Evolutionary conservation across 1,140 invertebrate genomes (phyloP), one percentile per base, ranked within the genome.

Genomic region (Neotoxoptera formosana): DNA sequence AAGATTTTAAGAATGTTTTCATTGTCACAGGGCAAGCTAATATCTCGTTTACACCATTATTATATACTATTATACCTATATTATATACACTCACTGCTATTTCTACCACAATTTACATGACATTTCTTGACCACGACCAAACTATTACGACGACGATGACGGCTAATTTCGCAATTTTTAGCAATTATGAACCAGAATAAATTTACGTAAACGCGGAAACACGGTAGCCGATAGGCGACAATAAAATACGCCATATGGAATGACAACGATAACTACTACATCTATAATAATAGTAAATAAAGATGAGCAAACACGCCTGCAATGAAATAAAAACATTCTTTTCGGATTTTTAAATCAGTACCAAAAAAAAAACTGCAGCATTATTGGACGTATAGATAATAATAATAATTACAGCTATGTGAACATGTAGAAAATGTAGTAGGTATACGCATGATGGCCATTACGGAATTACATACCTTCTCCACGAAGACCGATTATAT

Each of bases 401-500:
- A 34, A 76, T 76, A 76, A 76, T 76, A 76, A 76, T n/a, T n/a
- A 76, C 60, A 4, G 30, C 17, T n/a, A 17, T n/a, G 17, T n/a
- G n/a, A 76, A 14, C 14, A 25, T 34, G n/a, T 7, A 51, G 51
- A 34, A 48, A n/a, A n/a, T 20, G 41, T 21, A n/a, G 60, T 76
- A 17, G 3, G 60, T n/a, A 67, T 17, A n/a, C n/a, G 7, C 14
- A 17, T 34, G 30, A 76, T 76, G 14, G n/a, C 30, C 14, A 76
- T 76, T 41, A 41, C 4, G 4, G 41, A 41, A n/a, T n/a, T 76
- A 89, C 51, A 41, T 90, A 92, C 83, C 51, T 91, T 25, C 48
- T 94, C 90, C 67, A 94, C 14, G 81, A 51, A 17, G 89, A 87
- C 47, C 30, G 48, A 91, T 76, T 76, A 76, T 94, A 94, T 94